A percentile compares a stretch with the other conserved stretches of the same genome.
phyloP scores from a whole-genome alignment of 1,140 invertebrate genomes.

The Scaptodrosophila lebanonensis region DNA sequence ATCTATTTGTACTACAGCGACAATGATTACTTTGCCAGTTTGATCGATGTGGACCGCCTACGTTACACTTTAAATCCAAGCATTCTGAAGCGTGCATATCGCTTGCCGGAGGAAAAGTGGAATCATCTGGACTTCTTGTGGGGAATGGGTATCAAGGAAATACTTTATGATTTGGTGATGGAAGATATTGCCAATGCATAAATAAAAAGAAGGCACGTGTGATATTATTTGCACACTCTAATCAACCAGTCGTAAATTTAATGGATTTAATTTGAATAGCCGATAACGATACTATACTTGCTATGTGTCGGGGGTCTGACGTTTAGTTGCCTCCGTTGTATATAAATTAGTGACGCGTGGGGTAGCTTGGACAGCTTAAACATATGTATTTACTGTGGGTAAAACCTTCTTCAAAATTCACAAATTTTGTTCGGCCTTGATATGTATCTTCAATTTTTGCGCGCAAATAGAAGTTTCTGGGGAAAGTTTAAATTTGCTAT shows the following conservation, averaged over 20 bases:
- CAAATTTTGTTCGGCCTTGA: too few relatives aligned
- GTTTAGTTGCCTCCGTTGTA: too few relatives aligned
- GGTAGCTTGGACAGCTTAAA: too few relatives aligned
- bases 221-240: conserved; percentile 17
- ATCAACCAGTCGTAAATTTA: background rate
- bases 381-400: too few relatives aligned
- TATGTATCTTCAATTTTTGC: too few relatives aligned
- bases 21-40: conserved; percentile 80
- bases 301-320: too few relatives aligned
- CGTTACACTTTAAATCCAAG: conserved; percentile 39
- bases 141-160: conserved; percentile 79
- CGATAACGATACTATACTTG: background rate
- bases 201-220: conserved; percentile 6
- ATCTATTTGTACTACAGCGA: conserved; percentile 81
- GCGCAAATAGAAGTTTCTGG: too few relatives aligned
- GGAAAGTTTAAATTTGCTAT: too few relatives aligned
- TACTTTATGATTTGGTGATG: conserved; percentile 79
- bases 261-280: background rate
- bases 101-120: conserved; percentile 81
- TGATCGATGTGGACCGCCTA: conserved; percentile 81
- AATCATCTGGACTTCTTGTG: conserved; percentile 86
- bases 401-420: too few relatives aligned
- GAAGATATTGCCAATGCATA: conserved; percentile 55
- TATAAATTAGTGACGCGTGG: too few relatives aligned
- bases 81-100: conserved; percentile 42